phyloP scores from a whole-genome alignment of 2,113 vertebrate species.

The Saguinus midas region DNA sequence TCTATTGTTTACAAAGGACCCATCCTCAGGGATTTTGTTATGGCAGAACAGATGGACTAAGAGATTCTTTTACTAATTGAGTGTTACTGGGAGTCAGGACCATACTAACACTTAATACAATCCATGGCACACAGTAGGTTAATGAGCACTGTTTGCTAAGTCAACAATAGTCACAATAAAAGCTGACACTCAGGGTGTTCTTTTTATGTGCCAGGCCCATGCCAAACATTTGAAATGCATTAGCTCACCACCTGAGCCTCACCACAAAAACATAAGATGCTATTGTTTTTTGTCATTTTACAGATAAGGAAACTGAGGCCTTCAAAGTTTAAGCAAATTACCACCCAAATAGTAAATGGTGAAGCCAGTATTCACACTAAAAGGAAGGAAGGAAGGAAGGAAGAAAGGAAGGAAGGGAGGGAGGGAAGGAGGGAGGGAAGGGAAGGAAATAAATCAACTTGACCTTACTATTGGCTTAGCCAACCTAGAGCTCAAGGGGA shows the following conservation, averaged over 20 bases:
- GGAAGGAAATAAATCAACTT: slow-evolving; percentile 56
- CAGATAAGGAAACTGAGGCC: slow-evolving; percentile 48
- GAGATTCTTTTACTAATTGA: not conserved
- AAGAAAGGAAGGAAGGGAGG: slow-evolving; percentile 45
- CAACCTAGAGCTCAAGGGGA: slow-evolving; percentile 25
- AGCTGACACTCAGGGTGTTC: not conserved
- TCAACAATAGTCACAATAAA: not conserved
- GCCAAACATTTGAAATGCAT: not conserved
- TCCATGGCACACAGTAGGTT: not conserved
- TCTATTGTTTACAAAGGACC: not conserved
- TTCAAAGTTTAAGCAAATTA: slow-evolving; percentile 18
- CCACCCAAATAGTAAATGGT: slow-evolving; percentile 32
- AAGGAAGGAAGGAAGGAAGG: slow-evolving; percentile 51
- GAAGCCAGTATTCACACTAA: not conserved
- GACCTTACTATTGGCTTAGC: slow-evolving; percentile 65
- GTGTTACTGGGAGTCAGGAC: not conserved
- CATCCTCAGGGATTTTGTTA: not conserved
- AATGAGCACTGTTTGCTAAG: not conserved
- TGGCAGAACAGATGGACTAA: not conserved
- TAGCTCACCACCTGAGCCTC: not conserved
- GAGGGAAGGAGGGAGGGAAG: slow-evolving; percentile 18
- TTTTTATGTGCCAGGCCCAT: not conserved
- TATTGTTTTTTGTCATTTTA: slow-evolving; percentile 23
- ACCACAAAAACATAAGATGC: not conserved
- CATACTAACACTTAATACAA: not conserved